These are phyloP conservation scores for Brachystomella parvula DNA, from an alignment of 1,140 invertebrate genomes.

Conservation along the genomic window DNA sequence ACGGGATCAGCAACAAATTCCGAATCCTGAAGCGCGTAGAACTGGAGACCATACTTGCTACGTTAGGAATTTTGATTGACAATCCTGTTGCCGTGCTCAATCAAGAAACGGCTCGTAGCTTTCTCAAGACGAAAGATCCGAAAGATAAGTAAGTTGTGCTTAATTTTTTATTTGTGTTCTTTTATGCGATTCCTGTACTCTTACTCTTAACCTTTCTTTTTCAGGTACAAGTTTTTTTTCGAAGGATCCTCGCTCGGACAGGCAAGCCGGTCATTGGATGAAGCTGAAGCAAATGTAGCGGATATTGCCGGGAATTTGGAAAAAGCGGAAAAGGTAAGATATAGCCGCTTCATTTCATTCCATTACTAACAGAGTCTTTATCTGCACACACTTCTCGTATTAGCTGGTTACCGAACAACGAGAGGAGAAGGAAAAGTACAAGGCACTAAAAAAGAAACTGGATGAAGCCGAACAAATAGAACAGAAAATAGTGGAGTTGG, in stretches of 20 bases:
- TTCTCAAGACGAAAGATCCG: conserved; percentile 65
- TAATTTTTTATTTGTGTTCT: background rate
- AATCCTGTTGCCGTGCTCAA: conserved; percentile 87
- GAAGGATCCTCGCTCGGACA: conserved; percentile 75
- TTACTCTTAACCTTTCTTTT: too few relatives aligned
- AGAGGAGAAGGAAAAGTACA: background rate
- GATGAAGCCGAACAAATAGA: conserved; percentile 49
- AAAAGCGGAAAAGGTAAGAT: conserved; percentile 49
- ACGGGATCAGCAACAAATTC: background rate
- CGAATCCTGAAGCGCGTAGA: conserved; percentile 45
- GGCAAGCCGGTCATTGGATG: conserved; percentile 59
- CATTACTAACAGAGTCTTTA: background rate
- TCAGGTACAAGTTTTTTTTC: conserved; percentile 63
- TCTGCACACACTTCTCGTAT: too few relatives aligned
- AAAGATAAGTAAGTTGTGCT: conserved; percentile 62
- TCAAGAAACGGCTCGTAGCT: conserved; percentile 79
- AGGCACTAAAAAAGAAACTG: conserved; percentile 43
- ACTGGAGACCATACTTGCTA: conserved; percentile 53
- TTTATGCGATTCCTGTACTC: too few relatives aligned
- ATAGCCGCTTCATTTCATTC: background rate
- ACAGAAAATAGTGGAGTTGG: conserved; percentile 45
- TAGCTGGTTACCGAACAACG: background rate
- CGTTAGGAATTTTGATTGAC: conserved; percentile 80
- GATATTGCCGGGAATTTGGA: conserved; percentile 49
- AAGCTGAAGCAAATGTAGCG: conserved; percentile 49